Evolutionary conservation across 2,113 vertebrate species (phyloP), one percentile per base, ranked within the genome.

Genomic region (Microcebus ravelobensis): DNA sequence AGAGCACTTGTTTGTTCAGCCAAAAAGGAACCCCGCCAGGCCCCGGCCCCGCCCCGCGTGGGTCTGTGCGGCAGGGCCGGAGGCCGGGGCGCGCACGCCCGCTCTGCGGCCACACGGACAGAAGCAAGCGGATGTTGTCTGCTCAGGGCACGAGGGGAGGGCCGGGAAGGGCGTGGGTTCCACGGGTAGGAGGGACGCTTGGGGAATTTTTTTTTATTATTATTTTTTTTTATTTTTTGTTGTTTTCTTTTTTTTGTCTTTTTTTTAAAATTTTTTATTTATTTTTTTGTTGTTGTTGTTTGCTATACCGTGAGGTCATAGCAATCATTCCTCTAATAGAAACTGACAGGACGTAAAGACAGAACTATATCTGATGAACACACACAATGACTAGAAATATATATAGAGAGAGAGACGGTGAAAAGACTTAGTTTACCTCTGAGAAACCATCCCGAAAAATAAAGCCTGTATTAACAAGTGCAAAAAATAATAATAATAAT

Each of bases 401-500:
- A 98, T 59, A 87, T 0, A 70, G 14, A 48, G 48, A 74, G 8
- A 95, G 71, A 8, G 98, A 99, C 98, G 98, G 98, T 98, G 99
- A 98, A 98, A 98, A 98, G 98, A 99, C 98, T 98, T 96, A 98
- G 98, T 98, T 98, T 98, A 98, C 98, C 98, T 98, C 98, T 98
- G 98, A 99, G 98, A 98, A 99, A 98, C 98, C 29, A 91, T 98
- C 98, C 98, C 98, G 97, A 97, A 17, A 99, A 99, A 99, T 98
- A 99, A 99, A 98, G 99, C 99, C 99, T 99, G 98, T 99, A 99
- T 98, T 99, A 99, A 99, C 99, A 99, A 99, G 99, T 99, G 99
- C 99, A 99, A 99, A 99, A 99, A 45, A 45, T 8, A 45, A 45
- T 7, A 45, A 8, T 42, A 45, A 45, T 45, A 45, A 45, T 42